Conservation (phyloP, 2,797 vertebrate species). For the Pampus argenteus region DNA sequence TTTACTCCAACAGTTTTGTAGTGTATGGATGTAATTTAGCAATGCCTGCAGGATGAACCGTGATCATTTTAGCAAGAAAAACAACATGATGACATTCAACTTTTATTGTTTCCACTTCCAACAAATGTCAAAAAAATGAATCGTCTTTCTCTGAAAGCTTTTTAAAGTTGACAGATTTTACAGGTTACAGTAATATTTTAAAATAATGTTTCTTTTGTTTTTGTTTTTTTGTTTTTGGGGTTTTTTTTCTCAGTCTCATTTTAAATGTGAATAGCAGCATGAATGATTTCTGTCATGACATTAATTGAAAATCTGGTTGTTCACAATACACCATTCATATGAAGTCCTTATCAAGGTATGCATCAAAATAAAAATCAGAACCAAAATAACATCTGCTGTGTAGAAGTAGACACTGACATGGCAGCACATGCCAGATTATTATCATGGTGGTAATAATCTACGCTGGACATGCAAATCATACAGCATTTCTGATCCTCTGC, state of each 20-base stretch:
- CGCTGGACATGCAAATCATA: conserved; percentile 10
- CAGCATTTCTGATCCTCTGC: conserved; percentile 22
- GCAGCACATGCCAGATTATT: neutral
- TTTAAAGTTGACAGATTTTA: neutral
- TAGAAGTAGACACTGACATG: neutral
- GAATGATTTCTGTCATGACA: too few species aligned
- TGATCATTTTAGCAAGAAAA: neutral
- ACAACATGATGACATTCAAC: neutral
- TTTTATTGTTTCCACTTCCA: conserved; percentile 1
- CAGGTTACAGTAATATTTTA: too few species aligned
- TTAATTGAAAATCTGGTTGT: neutral
- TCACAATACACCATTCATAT: neutral
- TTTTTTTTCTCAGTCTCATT: too few species aligned
- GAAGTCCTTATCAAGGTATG: conserved; percentile 9
- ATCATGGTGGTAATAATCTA: conserved; percentile 13
- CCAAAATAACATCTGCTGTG: neutral
- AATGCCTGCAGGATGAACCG: neutral
- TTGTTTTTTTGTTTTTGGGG: too few species aligned
- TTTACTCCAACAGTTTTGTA: neutral
- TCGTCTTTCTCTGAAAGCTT: neutral
- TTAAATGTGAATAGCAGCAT: too few species aligned
- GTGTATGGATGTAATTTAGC: neutral
- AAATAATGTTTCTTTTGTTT: too few species aligned
- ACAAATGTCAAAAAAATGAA: neutral
- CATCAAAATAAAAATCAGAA: conserved; percentile 17